Evolutionary conservation across 2,113 vertebrate species (phyloP).

Genomic region (Delphinapterus leucas): DNA sequence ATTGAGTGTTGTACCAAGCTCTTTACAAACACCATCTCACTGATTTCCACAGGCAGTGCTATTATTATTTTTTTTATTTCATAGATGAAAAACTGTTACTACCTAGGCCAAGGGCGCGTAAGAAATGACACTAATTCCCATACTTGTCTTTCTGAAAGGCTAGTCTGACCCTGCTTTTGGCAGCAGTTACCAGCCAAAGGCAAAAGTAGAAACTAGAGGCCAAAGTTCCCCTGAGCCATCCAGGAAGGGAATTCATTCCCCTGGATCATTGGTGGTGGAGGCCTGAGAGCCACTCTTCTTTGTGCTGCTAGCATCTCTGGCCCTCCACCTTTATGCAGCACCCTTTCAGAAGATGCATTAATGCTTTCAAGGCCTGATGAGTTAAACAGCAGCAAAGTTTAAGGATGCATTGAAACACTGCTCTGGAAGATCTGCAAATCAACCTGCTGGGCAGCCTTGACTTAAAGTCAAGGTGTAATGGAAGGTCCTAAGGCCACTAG

Average conservation of each 20-base stretch:
- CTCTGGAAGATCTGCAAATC: not conserved
- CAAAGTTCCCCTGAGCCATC: not conserved
- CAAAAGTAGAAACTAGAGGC: slow-evolving; percentile 7
- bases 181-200: not conserved
- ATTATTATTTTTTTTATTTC: not conserved
- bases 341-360: not conserved
- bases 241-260: not conserved
- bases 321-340: not conserved
- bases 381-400: not conserved
- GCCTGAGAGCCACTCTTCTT: not conserved
- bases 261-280: not conserved
- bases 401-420: not conserved
- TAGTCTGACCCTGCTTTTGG: not conserved
- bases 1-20: not conserved
- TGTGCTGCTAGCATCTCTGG: not conserved
- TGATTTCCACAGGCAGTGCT: not conserved
- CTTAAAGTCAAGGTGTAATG: not conserved
- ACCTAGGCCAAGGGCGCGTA: not conserved
- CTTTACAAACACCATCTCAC: not conserved
- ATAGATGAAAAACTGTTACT: not conserved
- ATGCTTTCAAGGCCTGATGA: not conserved
- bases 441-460: not conserved
- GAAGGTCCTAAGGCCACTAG: not conserved
- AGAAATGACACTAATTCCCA: not conserved
- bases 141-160: not conserved